phyloP scores from a whole-genome alignment of 1,140 invertebrate species.

The Macrobrachium nipponense region DNA sequence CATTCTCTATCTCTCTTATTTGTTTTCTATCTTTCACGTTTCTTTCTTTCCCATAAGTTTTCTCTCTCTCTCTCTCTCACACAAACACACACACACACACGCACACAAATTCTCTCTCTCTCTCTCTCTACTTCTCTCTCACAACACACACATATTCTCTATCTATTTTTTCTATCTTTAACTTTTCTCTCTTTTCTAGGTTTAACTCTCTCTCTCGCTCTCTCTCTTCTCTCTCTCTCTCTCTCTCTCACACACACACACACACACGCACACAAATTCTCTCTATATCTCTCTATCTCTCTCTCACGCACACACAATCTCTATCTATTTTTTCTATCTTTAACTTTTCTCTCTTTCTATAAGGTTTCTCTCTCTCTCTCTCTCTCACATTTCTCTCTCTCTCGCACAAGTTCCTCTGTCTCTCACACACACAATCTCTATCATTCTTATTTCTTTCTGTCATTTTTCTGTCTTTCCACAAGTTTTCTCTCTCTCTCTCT shows the following conservation, averaged over 20 bases:
- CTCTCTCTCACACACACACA: not conserved
- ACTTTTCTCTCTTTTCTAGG: not conserved
- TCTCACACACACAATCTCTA: no score
- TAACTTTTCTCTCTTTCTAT: no score
- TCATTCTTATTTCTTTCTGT: no score
- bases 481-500: not conserved
- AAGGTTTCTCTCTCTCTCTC: not conserved
- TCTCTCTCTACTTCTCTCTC: not conserved
- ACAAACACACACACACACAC: not conserved
- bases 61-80: not conserved
- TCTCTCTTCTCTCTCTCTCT: not conserved
- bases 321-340: no score
- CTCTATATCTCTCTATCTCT: not conserved
- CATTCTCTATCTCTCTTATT: not conserved
- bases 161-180: no score
- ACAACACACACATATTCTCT: no score
- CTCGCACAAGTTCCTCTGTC: not conserved
- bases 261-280: not conserved
- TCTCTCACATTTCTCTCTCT: conserved; percentile 1
- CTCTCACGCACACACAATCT: no score
- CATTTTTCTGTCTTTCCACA: not conserved
- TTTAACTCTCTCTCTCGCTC: not conserved
- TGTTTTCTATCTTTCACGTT: no score
- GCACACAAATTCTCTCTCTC: not conserved
- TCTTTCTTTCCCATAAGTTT: no score